Evolutionary conservation across 2,113 vertebrate species (phyloP), one percentile per base, ranked within the genome.

Genomic region (Catharus bicknelli): DNA sequence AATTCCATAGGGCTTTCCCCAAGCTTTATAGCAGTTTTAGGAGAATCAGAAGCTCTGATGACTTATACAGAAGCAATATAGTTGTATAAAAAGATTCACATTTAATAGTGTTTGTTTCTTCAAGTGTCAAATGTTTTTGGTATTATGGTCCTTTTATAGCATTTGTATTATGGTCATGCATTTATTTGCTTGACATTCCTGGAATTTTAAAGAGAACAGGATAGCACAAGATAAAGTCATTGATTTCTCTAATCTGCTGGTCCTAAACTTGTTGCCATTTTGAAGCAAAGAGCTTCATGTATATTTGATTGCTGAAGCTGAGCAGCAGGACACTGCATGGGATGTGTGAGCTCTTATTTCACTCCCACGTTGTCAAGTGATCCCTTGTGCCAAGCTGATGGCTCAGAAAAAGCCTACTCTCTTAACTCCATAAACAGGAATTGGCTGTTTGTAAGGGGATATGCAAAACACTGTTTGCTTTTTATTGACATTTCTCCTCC

Each of bases 401-500:
- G 16, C 80, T 95, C 89, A 63, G 68, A 94, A 87, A 72, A 78
- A 90, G 45, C 29, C 30, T 53, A 0, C 80, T 87, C 68, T 75
- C 50, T 57, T 32, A 54, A 88, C 59, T 72, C 48, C 83, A 69
- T 63, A 86, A 90, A 92, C 63, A 93, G 83, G 90, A 92, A 94
- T 83, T 55, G 88, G 48, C 88, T 89, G 48, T 73, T 77, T 90
- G 88, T 94, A 96, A 96, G 73, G 38, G 48, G 69, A 94, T 92
- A 94, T 79, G 80, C 53, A 91, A 86, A 90, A 86, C 40, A 53
- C 30, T 40, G 5, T 72, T 87, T 74, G 29, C 32, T 90, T 94
- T 94, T 93, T 94, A 96, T 95, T 83, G 95, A 95, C 85, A 80
- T 96, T 96, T 96, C 72, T 61, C 53, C 82, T 95, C 80, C 72